phyloP scores from a whole-genome alignment of 2,797 vertebrate genomes.

The Spinibarbus caldwelli region DNA sequence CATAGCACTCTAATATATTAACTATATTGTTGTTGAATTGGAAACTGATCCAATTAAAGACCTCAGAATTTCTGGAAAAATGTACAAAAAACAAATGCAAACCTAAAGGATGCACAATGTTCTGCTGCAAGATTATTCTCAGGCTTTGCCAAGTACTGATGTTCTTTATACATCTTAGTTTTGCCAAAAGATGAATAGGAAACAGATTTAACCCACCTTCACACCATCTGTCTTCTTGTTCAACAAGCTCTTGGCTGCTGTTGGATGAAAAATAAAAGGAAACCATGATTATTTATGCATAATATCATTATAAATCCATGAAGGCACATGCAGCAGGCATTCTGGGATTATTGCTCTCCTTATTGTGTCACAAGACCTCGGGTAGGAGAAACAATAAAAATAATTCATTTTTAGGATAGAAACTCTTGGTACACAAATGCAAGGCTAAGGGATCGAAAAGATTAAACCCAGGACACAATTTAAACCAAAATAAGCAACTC shows the following conservation, averaged over 20 bases:
- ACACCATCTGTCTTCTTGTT: constrained; percentile 95
- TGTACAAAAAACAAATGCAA: not conserved
- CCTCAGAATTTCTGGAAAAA: constrained; percentile 25
- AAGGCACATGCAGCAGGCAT: constrained; percentile 65
- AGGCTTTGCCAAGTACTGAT: constrained; percentile 58
- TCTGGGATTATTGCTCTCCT: constrained; percentile 35
- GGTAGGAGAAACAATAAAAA: constrained; percentile 31
- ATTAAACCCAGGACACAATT: constrained; percentile 17
- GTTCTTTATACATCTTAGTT: constrained; percentile 32
- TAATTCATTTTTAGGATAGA: constrained; percentile 19
- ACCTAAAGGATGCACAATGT: constrained; percentile 31
- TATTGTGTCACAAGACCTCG: constrained; percentile 19
- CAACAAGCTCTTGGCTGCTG: constrained; percentile 98
- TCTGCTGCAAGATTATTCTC: constrained; percentile 41
- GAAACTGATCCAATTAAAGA: constrained; percentile 34
- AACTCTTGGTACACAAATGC: constrained; percentile 31
- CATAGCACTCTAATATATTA: not conserved
- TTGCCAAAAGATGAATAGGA: constrained; percentile 46
- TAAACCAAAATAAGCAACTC: constrained; percentile 26
- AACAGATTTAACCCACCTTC: constrained; percentile 84
- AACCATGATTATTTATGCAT: constrained; percentile 22
- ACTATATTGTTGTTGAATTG: not conserved
- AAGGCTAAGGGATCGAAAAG: constrained; percentile 17
- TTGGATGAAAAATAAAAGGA: constrained; percentile 37
- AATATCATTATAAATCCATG: constrained; percentile 51